Base-by-base conservation (phyloP, 2,113 vertebrate genomes). In the Sinocyclocheilus anshuiensis region DNA sequence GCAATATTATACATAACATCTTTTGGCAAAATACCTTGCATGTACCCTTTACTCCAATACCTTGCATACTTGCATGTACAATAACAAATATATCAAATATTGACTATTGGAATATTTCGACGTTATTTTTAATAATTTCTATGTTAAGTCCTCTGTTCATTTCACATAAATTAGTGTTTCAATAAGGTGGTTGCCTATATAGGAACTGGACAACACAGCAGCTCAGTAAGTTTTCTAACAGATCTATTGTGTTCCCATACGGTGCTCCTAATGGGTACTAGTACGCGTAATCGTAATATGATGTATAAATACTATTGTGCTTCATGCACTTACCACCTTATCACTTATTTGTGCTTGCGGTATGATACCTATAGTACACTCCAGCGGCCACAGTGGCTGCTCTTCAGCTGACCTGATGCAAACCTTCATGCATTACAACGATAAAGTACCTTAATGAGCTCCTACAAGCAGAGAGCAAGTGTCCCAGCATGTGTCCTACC, bases 401-500 rank as follows among this genome's bases (percentile, higher is more conserved):
- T 71, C 26, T 50, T 67, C 81, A 83, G 26, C 24, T 83, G 63
- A 71, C 26, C 65, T 71, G 81, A 55, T 12, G 42, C 42, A 83
- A 29, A 83, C 29, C 65, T 71, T 83, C 65, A 83, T 83, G 81
- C 65, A 83, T 71, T 83, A 71, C 36, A 71, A 83, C 6, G 45
- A 33, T 48, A 71, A 65, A 71, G 63, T 65, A 71, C 10, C 65
- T 71, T 71, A 71, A 55, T 71, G 63, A 83, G 10, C 33, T 83
- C 26, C 65, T 71, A 36, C 71, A 29, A 71, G 65, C 48, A 57
- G 45, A 71, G 8, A 39, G 29, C 13, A 48, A 18, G 20, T 71
- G 20, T 74, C 33, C 36, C 33, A 67, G 53, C 18, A 59, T 4
- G n/a, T 67, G 65, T 50, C 84, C 33, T 93, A 98, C 98, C 97